Evolutionary conservation across 2,113 vertebrate genomes (phyloP), one percentile per base, ranked within the genome.

Genomic region (Alces alces): DNA sequence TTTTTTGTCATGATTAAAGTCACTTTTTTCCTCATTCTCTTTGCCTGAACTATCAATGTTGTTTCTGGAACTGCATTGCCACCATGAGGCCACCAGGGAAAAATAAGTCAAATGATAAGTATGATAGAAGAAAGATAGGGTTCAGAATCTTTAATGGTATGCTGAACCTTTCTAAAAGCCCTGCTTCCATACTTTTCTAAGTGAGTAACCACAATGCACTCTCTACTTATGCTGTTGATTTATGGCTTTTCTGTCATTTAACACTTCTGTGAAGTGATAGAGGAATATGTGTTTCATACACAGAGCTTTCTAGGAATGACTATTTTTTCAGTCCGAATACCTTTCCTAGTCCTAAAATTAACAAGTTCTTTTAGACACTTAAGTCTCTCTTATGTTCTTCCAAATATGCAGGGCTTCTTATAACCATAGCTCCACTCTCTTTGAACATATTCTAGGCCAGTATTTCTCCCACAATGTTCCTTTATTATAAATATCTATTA

Each of bases 51-150:
- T 58, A 28, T 5, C 47, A 76, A 16, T 23, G 43, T 10, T 43
- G 12, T 95, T 97, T 7, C 39, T 96, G 64, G 64, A 85, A 64
- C 86, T 88, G 50, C 80, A 94, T 86, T 95, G 95, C 96, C 96
- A 88, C 93, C 97, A 9, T 93, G 96, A 95, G 95, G 93, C 52
- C 78, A 83, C 30, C 58, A 7, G n/a, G 79, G 61, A 25, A 86
- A 90, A 33, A 86, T 13, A 54, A 58, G 19, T 43, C 54, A 58
- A 73, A 30, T 25, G 33, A 1, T 15, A 60, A 21, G 3, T 43
- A 45, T 78, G 82, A 60, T 2, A 70, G 33, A 27, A 66, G 33
- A 87, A 55, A 43, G 13, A 14, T 23, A 12, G 50, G 3, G 25
- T 5, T 52, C 17, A 23, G 6, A 30, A 15, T 70, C 21, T 58